Conservation (phyloP, 2,797 vertebrate species). For the Paedocypris micromegethes region DNA sequence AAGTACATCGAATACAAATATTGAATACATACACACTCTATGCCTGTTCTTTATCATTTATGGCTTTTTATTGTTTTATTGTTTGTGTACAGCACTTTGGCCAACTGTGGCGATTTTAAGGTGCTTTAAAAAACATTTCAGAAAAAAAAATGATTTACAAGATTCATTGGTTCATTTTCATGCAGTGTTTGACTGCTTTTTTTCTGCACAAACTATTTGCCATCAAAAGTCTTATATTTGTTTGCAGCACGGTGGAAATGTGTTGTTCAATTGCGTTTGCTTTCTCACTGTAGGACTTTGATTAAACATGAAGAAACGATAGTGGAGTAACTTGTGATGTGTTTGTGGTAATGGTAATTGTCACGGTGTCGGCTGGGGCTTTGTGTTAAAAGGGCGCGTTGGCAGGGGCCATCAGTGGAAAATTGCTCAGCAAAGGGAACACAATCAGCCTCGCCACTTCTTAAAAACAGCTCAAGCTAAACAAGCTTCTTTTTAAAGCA, state of each 20-base stretch:
- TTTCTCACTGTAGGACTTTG: background rate
- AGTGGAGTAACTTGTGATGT: constrained; percentile 56
- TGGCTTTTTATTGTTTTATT: too few species aligned
- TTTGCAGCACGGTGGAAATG: constrained; percentile 22
- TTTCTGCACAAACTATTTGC: constrained; percentile 8
- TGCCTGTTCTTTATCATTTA: too few species aligned
- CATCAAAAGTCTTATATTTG: constrained; percentile 43
- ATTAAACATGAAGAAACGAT: constrained; percentile 53
- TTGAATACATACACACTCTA: too few species aligned
- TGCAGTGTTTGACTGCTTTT: too few species aligned
- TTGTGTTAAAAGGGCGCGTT: constrained; percentile 59
- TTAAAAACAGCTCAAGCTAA: constrained; percentile 61
- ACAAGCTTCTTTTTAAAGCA: constrained; percentile 45
- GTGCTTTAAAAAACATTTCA: too few species aligned
- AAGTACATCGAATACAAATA: too few species aligned
- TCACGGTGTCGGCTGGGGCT: constrained; percentile 63
- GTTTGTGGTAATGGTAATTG: constrained; percentile 68
- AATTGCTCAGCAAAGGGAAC: constrained; percentile 64
- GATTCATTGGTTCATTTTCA: too few species aligned
- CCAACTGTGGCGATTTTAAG: too few species aligned
- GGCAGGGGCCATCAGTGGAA: constrained; percentile 65
- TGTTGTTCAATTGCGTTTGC: too few species aligned
- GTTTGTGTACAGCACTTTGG: too few species aligned
- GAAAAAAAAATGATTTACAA: too few species aligned
- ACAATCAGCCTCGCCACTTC: constrained; percentile 64